Percentiles rank a stretch among this genome's conserved stretches.
Conservation (phyloP, 2,113 vertebrate genomes). For the Elephantulus edwardii region DNA sequence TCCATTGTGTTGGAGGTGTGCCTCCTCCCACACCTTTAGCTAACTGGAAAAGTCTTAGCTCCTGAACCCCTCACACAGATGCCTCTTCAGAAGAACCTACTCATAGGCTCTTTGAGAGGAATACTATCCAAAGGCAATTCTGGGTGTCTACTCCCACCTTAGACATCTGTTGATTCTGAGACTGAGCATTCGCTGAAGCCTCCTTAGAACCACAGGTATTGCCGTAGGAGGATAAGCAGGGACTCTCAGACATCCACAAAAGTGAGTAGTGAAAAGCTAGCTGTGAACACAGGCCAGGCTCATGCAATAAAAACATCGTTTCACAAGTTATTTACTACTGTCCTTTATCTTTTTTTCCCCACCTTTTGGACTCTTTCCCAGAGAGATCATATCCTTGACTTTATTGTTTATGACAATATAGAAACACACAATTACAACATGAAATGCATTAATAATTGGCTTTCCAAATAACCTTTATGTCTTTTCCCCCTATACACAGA, state of each 20-base stretch:
- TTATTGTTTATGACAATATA: neutral
- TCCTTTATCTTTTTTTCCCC: neutral
- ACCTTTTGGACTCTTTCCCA: neutral
- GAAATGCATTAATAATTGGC: neutral
- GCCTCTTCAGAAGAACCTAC: neutral
- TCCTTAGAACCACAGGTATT: neutral
- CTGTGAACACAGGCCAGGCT: neutral
- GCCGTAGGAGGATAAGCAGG: neutral
- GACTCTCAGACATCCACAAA: neutral
- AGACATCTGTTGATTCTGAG: neutral
- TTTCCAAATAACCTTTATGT: neutral
- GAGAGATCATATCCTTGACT: neutral
- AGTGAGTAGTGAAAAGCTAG: neutral
- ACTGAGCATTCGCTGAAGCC: neutral
- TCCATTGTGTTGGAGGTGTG: accelerated
- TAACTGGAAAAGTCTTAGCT: neutral
- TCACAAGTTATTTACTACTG: neutral
- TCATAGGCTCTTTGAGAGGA: neutral
- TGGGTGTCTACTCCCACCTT: neutral
- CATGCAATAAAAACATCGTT: neutral
- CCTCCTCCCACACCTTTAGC: neutral
- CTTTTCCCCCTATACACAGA: neutral
- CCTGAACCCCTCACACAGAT: neutral
- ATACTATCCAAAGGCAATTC: neutral
- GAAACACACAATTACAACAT: neutral